These are phyloP conservation scores for Anomalospiza imberbis DNA, from an alignment of 2,797 vertebrate species.

Conservation along the genomic window DNA sequence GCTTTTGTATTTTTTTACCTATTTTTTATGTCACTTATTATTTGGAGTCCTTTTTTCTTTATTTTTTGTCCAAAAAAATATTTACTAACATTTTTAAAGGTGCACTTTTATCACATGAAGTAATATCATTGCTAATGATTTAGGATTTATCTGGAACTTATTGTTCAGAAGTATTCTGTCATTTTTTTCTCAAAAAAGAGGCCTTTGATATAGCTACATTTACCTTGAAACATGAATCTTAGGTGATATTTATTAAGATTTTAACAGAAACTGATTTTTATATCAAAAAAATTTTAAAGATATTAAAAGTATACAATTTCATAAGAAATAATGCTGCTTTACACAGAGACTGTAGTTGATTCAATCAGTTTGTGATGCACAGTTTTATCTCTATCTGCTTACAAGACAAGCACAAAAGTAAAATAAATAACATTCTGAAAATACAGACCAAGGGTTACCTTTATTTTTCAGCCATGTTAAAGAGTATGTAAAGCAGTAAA, in stretches of 20 bases:
- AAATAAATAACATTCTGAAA: not conserved
- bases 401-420: not conserved
- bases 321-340: not conserved
- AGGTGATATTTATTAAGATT: not conserved
- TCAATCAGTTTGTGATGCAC: not conserved
- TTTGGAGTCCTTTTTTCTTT: not conserved
- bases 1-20: not conserved
- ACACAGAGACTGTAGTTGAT: accelerated
- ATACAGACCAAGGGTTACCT: not conserved
- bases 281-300: not conserved
- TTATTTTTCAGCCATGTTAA: not conserved
- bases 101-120: not conserved
- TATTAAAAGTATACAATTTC: not conserved
- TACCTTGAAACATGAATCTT: not conserved
- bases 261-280: not conserved
- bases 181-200: not conserved
- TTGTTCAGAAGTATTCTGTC: not conserved
- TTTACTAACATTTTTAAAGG: not conserved
- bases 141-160: not conserved
- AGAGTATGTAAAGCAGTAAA: not conserved
- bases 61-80: not conserved
- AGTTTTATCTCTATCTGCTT: not conserved
- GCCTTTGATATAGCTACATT: not conserved
- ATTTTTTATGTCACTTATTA: not conserved
- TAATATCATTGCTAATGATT: not conserved